Conservation (phyloP, 2,113 vertebrate genomes). For the Antechinus flavipes region DNA sequence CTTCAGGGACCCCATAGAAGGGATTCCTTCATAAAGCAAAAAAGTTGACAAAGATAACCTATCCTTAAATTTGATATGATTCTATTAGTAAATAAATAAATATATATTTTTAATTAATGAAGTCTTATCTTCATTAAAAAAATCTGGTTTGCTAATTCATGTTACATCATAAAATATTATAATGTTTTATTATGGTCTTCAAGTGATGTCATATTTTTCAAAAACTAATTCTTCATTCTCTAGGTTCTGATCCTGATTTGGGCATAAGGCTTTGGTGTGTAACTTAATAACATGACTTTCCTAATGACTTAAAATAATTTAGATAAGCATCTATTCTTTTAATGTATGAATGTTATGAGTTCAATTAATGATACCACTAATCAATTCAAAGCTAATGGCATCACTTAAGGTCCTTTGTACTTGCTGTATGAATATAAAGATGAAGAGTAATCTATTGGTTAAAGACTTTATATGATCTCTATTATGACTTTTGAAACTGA, state of each 20-base stretch:
- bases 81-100: background rate
- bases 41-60: background rate
- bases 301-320: conserved; percentile 24
- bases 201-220: background rate
- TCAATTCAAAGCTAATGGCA: background rate
- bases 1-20: background rate
- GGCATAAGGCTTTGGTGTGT: conserved; percentile 11
- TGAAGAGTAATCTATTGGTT: background rate
- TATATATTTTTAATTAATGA: too few relatives aligned
- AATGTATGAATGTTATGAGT: conserved; percentile 9
- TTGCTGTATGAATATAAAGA: background rate
- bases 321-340: conserved; percentile 35
- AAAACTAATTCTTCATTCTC: background rate
- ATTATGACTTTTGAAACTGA: conserved; percentile 35
- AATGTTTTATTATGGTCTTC: conserved; percentile 9
- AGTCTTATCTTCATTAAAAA: background rate
- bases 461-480: conserved; percentile 6
- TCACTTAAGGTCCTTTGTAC: background rate
- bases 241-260: background rate
- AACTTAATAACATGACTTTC: background rate
- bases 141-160: background rate
- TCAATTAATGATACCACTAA: conserved; percentile 4
- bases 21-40: background rate
- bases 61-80: background rate
- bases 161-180: background rate